These are phyloP conservation scores for Archocentrus centrarchus DNA, from an alignment of 2,113 vertebrate species.

Conservation along the genomic window DNA sequence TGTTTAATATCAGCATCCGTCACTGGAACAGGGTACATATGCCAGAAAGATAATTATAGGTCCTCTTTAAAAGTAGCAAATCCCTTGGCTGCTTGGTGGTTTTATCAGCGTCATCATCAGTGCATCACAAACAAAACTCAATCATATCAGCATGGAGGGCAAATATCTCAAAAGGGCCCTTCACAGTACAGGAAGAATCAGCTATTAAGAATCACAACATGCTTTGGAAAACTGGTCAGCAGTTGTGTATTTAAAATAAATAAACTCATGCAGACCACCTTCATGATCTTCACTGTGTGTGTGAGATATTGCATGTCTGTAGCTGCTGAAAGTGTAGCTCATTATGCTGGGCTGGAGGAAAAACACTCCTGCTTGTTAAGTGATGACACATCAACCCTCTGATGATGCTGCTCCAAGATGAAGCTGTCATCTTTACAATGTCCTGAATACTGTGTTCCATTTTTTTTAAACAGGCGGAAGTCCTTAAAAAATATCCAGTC, in stretches of 20 bases:
- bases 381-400: background rate
- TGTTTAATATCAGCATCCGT: background rate
- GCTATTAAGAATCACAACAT: background rate
- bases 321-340: slow-evolving; percentile 2
- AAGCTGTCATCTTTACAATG: background rate
- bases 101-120: background rate
- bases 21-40: background rate
- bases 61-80: background rate
- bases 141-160: background rate
- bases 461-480: background rate
- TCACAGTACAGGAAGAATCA: background rate
- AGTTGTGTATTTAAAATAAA: background rate
- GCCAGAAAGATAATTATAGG: background rate
- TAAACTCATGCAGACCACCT: slow-evolving; percentile 7
- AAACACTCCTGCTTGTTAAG: background rate
- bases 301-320: background rate
- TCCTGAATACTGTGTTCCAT: fast-evolving
- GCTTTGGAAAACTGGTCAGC: background rate
- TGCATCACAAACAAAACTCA: background rate
- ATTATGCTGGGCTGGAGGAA: background rate
- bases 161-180: background rate
- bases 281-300: slow-evolving; percentile 11
- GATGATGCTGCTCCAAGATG: background rate
- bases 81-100: background rate
- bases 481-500: background rate